Evolutionary conservation across 2,797 vertebrate genomes (phyloP), one percentile per base, ranked within the genome.

Genomic region (Rhodeus uyekii): DNA sequence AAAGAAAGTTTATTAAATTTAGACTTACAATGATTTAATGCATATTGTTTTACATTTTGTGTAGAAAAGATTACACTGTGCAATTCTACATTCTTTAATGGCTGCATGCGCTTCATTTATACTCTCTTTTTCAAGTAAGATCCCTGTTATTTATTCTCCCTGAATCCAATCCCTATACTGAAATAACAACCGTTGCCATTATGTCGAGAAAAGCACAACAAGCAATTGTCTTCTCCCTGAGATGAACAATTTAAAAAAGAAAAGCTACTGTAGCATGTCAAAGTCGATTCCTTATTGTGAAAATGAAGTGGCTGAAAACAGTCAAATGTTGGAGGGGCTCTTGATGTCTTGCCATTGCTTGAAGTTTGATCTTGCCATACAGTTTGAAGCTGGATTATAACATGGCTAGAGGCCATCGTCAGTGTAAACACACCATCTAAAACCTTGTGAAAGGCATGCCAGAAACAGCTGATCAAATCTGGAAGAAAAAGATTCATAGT

Each of bases 341-440:
- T 82, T 89, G 86, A 87, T 87, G 86, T 87, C 68, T 86, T 82
- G 46, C 80, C 32, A 78, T 78, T 34, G 32, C 61, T 78, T 78
- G 77, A 81, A 75, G 79, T 86, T 87, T 87, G 82, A 89, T 39
- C 34, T 67, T 67, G 42, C 44, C 0, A 16, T 27, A 19, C 67
- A 87, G 83, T 85, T 86, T 85, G 80, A 86, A 86, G 78, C 83
- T 84, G 60, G 82, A 80, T 86, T 86, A 53, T 86, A 84, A 88
- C 86, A 86, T 87, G 83, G 83, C 88, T 88, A 13, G 78, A 75
- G 84, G 86, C 84, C 87, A 85, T 87, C 80, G 75, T 87, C 87
- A 86, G 82, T 67, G 81, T 78, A 85, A 85, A 85, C 84, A 85
- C 65, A 78, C 77, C 71, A 42, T 84, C 84, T 83, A 80, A 81